Percentiles rank a stretch among this genome's conserved stretches.
Evolutionary conservation across 1,140 invertebrate genomes (phyloP).

Genomic region (Drosophila miranda): DNA sequence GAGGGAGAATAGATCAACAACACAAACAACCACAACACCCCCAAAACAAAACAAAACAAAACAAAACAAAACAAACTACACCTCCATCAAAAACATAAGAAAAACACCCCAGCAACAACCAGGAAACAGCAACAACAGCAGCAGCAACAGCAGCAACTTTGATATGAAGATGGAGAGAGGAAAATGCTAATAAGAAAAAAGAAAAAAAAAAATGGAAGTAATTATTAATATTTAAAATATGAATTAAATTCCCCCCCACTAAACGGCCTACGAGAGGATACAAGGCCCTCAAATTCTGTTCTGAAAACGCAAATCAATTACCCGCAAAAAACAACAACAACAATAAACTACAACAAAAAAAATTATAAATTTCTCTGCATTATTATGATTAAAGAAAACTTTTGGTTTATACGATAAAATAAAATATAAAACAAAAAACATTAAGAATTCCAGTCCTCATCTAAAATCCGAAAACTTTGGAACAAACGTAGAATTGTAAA

Average conservation of each 20-base stretch:
- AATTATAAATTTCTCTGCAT: conserved; percentile 78
- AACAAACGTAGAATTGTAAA: conserved; percentile 43
- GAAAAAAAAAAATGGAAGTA: conserved; percentile 56
- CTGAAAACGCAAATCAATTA: conserved; percentile 45
- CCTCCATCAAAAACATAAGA: conserved; percentile 33
- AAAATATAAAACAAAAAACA: conserved; percentile 55
- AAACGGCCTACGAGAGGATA: conserved; percentile 45
- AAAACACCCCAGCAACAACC: conserved; percentile 43
- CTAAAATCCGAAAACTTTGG: conserved; percentile 55
- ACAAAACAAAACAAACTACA: conserved; percentile 28
- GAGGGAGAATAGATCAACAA: conserved; percentile 85
- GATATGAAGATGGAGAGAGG: conserved; percentile 39
- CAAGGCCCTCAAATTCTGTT: conserved; percentile 30
- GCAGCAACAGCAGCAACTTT: conserved; percentile 41
- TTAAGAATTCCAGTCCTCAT: conserved; percentile 43
- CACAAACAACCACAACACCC: conserved; percentile 54
- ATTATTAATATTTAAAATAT: conserved; percentile 78
- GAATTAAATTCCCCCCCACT: conserved; percentile 33
- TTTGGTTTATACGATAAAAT: conserved; percentile 77
- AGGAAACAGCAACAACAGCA: conserved; percentile 7
- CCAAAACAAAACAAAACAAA: conserved; percentile 40
- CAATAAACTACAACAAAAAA: conserved; percentile 56
- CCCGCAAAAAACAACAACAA: conserved; percentile 10
- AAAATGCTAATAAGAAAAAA: conserved; percentile 66
- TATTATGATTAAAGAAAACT: conserved; percentile 75